Conservation (phyloP, 2,113 vertebrate species). For the Eudyptes chrysolophus region DNA sequence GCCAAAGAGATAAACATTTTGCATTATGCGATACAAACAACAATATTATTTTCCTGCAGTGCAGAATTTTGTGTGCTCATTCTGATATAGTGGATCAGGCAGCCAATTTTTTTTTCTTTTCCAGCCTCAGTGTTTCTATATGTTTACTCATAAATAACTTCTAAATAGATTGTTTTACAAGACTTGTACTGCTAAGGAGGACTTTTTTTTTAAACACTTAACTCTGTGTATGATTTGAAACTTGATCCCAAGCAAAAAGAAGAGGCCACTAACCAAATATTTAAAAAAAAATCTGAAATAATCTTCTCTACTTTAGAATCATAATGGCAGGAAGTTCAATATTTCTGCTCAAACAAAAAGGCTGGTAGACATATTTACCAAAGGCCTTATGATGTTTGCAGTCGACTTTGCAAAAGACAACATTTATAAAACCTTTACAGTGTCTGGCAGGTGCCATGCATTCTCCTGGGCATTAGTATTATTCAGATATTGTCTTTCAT, state of each 20-base stretch:
- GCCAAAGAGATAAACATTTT: neutral
- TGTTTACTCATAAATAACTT: neutral
- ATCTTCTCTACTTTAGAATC: slow-evolving; percentile 69
- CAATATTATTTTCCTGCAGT: neutral
- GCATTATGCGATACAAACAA: neutral
- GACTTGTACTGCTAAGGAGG: neutral
- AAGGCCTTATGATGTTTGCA: slow-evolving; percentile 75
- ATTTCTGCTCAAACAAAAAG: slow-evolving; percentile 79
- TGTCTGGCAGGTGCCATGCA: slow-evolving; percentile 45
- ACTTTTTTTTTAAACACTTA: slow-evolving; percentile 19
- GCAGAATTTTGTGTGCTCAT: neutral
- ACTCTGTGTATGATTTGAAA: slow-evolving; percentile 27
- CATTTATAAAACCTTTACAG: slow-evolving; percentile 77
- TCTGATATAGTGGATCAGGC: neutral
- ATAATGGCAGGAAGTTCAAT: slow-evolving; percentile 73
- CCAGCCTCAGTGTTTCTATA: neutral
- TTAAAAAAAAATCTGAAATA: slow-evolving; percentile 40
- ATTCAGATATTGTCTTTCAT: slow-evolving; percentile 74
- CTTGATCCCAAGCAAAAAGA: slow-evolving; percentile 35
- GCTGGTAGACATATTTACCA: slow-evolving; percentile 72
- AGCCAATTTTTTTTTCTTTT: neutral
- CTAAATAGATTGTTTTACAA: neutral
- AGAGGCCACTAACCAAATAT: slow-evolving; percentile 49
- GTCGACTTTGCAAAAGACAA: slow-evolving; percentile 69
- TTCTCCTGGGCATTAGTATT: slow-evolving; percentile 58